Evolutionary conservation across 2,888 invertebrate species (phyloP).

Genomic region (Syritta pipiens): DNA sequence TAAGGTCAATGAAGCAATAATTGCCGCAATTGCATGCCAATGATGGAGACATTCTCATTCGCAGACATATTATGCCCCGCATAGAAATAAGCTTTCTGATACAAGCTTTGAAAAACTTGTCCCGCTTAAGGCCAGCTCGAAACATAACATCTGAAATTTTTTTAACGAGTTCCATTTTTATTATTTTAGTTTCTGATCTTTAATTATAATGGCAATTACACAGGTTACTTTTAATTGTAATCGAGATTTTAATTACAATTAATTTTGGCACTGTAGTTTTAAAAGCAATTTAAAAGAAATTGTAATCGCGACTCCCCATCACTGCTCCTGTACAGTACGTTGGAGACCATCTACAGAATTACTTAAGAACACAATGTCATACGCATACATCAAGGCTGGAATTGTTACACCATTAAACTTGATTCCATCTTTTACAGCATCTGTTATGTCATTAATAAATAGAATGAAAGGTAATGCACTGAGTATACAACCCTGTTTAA

Average conservation of each 20-base stretch:
- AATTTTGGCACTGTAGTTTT: no score
- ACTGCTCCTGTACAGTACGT: no score
- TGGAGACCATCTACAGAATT: neutral
- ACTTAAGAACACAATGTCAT: neutral
- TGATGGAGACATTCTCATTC: neutral
- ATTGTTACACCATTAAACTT: neutral
- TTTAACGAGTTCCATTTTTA: no score
- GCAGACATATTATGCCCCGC: neutral
- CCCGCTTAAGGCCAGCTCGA: neutral
- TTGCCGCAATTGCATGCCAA: no score
- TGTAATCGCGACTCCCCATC: no score
- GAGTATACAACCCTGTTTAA: neutral
- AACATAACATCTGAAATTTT: no score
- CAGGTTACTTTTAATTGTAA: no score
- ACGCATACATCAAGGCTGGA: neutral
- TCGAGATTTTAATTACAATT: no score
- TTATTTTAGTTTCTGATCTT: no score
- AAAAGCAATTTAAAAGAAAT: no score
- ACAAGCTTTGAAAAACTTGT: neutral
- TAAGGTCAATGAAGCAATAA: no score
- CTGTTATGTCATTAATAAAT: constrained; percentile 1
- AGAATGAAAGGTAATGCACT: constrained; percentile 3
- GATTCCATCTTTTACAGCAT: neutral
- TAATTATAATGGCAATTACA: no score
- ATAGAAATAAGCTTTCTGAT: neutral